These are phyloP conservation scores for Cotesia congregata DNA, from an alignment of 2,888 invertebrate species.

Conservation along the genomic window DNA sequence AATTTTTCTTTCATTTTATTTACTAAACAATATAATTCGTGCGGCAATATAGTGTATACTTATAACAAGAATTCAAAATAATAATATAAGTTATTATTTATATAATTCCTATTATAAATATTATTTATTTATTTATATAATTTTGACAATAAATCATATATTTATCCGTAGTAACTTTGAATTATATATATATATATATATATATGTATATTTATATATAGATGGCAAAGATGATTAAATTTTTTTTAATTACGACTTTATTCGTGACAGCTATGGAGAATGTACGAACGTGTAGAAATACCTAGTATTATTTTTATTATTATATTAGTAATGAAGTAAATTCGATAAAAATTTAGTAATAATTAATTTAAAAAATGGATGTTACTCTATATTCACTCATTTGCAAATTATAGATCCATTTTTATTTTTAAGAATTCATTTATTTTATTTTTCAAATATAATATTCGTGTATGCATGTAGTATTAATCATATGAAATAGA, in stretches of 20 bases:
- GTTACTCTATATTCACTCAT: conserved; percentile 39
- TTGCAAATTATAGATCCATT: conserved; percentile 46
- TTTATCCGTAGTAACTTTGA: conserved; percentile 50
- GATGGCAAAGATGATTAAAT: conserved; percentile 60
- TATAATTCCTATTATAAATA: conserved; percentile 21
- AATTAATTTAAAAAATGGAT: conserved; percentile 33
- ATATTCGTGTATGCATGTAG: conserved; percentile 58
- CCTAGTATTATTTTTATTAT: conserved; percentile 52
- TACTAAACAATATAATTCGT: conserved; percentile 48
- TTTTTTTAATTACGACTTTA: conserved; percentile 55
- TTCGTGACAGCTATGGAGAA: conserved; percentile 64
- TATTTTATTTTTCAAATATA: conserved; percentile 45
- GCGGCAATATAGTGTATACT: conserved; percentile 47
- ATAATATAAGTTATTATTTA: conserved; percentile 36
- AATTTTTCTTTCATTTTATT: conserved; percentile 13
- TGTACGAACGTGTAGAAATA: conserved; percentile 70
- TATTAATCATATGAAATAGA: conserved; percentile 65
- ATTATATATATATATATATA: conserved; percentile 50
- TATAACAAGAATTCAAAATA: conserved; percentile 45
- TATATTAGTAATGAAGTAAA: conserved; percentile 62
- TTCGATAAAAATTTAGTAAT: conserved; percentile 64
- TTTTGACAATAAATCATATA: conserved; percentile 62
- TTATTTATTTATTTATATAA: conserved; percentile 33
- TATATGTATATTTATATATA: conserved; percentile 53
- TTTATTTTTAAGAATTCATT: conserved; percentile 41